Percentiles rank a stretch among this genome's conserved stretches.
Conservation (phyloP, 2,888 invertebrate species). For the Drosophila tripunctata region DNA sequence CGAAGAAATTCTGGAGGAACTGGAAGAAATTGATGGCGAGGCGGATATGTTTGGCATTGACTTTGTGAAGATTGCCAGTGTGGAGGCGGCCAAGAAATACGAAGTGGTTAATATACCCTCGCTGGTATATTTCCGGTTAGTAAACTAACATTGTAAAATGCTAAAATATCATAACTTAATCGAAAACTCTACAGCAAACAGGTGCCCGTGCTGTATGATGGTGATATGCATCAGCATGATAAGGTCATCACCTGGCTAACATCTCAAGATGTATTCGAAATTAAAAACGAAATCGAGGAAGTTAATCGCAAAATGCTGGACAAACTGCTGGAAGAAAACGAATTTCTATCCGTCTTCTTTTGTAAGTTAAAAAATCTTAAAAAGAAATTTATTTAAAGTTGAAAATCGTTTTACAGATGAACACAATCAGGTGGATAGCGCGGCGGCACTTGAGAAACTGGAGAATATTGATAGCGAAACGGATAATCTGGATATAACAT, state of each 20-base stretch:
- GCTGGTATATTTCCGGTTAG: conserved; percentile 91
- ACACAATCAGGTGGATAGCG: conserved; percentile 91
- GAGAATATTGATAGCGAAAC: conserved; percentile 98
- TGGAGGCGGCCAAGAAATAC: conserved; percentile 92
- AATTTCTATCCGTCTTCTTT: conserved; percentile 97
- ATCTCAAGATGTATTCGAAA: conserved; percentile 96
- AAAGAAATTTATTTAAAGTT: too few relatives aligned
- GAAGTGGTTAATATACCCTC: conserved; percentile 93
- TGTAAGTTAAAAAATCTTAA: conserved; percentile 87
- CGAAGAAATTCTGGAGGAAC: conserved; percentile 93
- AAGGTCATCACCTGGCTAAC: conserved; percentile 95
- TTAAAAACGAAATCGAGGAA: conserved; percentile 98
- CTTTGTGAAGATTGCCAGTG: conserved; percentile 95
- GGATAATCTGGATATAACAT: conserved; percentile 96
- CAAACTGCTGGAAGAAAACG: conserved; percentile 96
- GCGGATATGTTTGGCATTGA: conserved; percentile 97
- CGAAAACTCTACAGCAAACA: conserved; percentile 86
- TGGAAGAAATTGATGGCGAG: conserved; percentile 98
- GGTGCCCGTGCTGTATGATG: conserved; percentile 94
- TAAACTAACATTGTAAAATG: too few relatives aligned
- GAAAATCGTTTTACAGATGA: conserved; percentile 90
- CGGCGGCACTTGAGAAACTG: conserved; percentile 92
- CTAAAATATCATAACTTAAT: too few relatives aligned
- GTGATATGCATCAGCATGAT: conserved; percentile 94
- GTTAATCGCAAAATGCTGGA: conserved; percentile 98